Evolutionary conservation across 2,888 invertebrate species (phyloP), one percentile per base, ranked within the genome.

Genomic region (Cryptus armator): DNA sequence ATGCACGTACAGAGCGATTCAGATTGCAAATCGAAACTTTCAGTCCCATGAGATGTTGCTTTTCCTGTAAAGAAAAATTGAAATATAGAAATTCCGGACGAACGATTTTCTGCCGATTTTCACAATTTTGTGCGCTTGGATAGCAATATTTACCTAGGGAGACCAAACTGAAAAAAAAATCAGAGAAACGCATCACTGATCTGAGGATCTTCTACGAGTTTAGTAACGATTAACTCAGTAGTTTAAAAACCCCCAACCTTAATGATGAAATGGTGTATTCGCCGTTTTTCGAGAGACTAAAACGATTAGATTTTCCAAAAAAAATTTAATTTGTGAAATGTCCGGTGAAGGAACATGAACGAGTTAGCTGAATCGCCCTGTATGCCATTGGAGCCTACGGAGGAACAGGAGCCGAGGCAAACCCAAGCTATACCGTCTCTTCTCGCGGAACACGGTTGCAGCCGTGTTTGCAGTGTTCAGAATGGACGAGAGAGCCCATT

Each of bases 401-500:
- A 44, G 70, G 81, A 78, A 71, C 74, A 85, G 81, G 66, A 86
- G 86, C 88, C 88, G 88, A 88, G 7, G 37, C 6, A 37, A 37
- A 7, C 37, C 37, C 37, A 37, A 7, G 37, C 37, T 37, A 37
- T 37, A 90, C 89, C 90, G 89, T 91, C 89, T 89, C 86, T 89
- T 81, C 81, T 48, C 81, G 88, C 87, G 87, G 87, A 91, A 90
- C 91, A 89, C 89, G 90, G 90, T 90, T 90, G 89, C 90, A 90
- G 83, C 90, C 37, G 90, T 91, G 92, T 92, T 91, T 91, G 91
- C 91, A 90, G 90, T 90, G 90, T 91, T 91, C 90, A 88, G 91
- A 92, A 91, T 90, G 91, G 89, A 91, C 91, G 90, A 90, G 91
- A 90, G 90, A 89, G 89, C 90, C 91, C 89, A 92, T 92, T 92